Conservation (phyloP, 1,140 invertebrate species). For the Solenopsis invicta region DNA sequence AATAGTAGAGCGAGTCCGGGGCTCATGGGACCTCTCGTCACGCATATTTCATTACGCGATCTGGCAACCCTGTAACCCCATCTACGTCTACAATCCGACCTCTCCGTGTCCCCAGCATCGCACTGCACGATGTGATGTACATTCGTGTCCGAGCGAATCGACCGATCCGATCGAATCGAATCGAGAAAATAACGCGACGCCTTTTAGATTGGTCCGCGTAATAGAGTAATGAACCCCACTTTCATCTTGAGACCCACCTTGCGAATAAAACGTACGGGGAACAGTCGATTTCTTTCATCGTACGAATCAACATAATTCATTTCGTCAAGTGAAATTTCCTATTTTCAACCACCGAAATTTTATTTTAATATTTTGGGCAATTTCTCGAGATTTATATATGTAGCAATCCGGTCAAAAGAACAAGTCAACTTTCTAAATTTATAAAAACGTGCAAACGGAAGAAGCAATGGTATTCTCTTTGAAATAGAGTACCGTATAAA, state of each 20-base stretch:
- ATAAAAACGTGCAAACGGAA: not conserved
- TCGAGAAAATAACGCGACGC: slow-evolving; percentile 64
- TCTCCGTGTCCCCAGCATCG: slow-evolving; percentile 62
- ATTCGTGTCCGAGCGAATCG: slow-evolving; percentile 52
- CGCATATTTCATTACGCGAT: slow-evolving; percentile 86
- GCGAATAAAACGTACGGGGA: not conserved
- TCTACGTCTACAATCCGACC: slow-evolving; percentile 70
- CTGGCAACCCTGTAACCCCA: slow-evolving; percentile 77
- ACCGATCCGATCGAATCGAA: slow-evolving; percentile 58
- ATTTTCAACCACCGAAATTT: not conserved
- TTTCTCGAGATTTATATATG: not conserved
- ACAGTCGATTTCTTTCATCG: not conserved
- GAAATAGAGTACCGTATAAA: not conserved
- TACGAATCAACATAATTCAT: not conserved
- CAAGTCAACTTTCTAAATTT: not conserved
- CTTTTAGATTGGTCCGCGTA: slow-evolving; percentile 7
- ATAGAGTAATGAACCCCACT: not conserved
- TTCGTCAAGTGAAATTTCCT: not conserved
- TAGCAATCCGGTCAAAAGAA: not conserved
- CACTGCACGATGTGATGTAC: slow-evolving; percentile 32
- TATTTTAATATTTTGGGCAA: not conserved
- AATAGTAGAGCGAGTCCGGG: slow-evolving; percentile 83
- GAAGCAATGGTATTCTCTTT: not conserved
- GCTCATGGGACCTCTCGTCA: slow-evolving; percentile 85
- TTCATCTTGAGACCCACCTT: too few species aligned